Percentiles rank a stretch among this genome's conserved stretches.
Conservation (phyloP, 1,140 invertebrate genomes). For the Drosophila kikkawai region DNA sequence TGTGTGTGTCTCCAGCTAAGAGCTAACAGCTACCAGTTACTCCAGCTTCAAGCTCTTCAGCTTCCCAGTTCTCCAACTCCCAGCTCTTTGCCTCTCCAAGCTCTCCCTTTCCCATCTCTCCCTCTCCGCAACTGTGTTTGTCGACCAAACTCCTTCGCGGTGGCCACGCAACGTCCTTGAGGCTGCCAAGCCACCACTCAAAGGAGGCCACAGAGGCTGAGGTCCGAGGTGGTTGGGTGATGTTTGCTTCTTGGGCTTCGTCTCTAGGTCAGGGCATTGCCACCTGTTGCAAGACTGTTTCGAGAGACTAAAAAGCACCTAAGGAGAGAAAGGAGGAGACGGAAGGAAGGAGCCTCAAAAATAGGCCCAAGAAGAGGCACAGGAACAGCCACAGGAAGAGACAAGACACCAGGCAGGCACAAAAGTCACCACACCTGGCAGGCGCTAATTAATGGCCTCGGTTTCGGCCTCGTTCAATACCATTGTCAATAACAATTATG, state of each 20-base stretch:
- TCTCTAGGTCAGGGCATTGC: constrained; percentile 32
- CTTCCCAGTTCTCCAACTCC: not conserved
- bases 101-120: not conserved
- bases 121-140: not conserved
- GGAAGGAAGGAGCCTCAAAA: not conserved
- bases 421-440: constrained; percentile 1
- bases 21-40: not conserved
- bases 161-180: constrained; percentile 61
- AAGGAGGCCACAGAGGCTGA: not conserved
- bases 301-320: not conserved
- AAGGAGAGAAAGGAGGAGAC: not conserved
- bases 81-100: not conserved
- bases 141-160: constrained; percentile 59
- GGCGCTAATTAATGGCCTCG: constrained; percentile 21
- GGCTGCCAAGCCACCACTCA: not conserved
- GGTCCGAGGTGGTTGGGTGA: not conserved
- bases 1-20: constrained; percentile 21
- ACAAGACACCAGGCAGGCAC: not conserved
- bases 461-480: constrained; percentile 15
- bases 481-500: constrained; percentile 56
- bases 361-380: not conserved
- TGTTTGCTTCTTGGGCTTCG: constrained; percentile 14
- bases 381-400: not conserved
- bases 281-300: constrained; percentile 31
- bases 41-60: not conserved